A percentile compares a stretch with the other conserved stretches of the same genome.
Conservation (phyloP, 2,113 vertebrate genomes). For the Vireo altiloquus region DNA sequence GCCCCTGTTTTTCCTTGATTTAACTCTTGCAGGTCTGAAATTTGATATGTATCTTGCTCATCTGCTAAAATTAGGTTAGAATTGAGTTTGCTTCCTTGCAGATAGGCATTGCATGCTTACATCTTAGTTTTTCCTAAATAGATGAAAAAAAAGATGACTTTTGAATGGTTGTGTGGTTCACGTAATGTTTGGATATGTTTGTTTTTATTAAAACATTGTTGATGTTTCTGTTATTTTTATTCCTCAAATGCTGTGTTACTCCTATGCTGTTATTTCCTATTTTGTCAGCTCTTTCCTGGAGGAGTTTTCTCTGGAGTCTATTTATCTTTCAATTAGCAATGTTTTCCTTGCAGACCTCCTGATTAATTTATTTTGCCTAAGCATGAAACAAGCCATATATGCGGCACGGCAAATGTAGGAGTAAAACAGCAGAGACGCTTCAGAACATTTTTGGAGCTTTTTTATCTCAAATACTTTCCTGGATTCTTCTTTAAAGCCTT, state of each 20-base stretch:
- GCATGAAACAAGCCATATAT: neutral
- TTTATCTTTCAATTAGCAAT: conserved; percentile 50
- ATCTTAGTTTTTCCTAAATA: neutral
- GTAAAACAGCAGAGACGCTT: neutral
- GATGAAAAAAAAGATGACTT: neutral
- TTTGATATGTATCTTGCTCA: neutral
- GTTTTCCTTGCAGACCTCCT: neutral
- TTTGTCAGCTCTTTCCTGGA: conserved; percentile 23
- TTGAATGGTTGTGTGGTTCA: neutral
- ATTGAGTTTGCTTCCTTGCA: neutral
- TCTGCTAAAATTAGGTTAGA: neutral
- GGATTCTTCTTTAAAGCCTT: neutral
- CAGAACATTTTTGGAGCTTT: neutral
- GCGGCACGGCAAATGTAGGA: neutral
- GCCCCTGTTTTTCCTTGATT: neutral
- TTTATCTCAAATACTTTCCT: neutral
- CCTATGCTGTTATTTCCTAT: neutral
- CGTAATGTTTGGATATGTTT: neutral
- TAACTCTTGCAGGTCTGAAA: neutral
- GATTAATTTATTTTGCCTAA: conserved; percentile 29
- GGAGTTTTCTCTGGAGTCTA: conserved; percentile 15
- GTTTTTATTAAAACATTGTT: neutral
- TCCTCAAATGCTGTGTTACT: neutral
- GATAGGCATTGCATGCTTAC: neutral
- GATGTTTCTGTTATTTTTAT: neutral